These are phyloP conservation scores for Oscheius myriophilus DNA, from an alignment of 2,888 invertebrate species.

Conservation along the genomic window DNA sequence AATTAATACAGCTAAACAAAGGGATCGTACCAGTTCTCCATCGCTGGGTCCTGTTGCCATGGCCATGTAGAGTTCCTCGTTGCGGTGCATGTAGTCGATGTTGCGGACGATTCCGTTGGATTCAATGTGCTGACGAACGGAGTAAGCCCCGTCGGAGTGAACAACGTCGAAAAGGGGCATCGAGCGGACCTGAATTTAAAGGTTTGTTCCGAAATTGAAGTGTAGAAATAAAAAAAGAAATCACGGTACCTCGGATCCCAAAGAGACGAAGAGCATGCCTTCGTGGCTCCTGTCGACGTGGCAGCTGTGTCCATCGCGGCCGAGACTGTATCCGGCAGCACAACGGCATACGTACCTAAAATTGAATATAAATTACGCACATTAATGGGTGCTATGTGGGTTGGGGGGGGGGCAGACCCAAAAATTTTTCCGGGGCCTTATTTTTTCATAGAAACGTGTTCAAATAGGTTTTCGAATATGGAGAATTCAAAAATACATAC, in stretches of 20 bases:
- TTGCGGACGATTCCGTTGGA: constrained; percentile 33
- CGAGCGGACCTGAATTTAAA: constrained; percentile 23
- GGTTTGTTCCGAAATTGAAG: too few relatives aligned
- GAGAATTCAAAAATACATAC: too few relatives aligned
- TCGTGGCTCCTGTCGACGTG: constrained; percentile 32
- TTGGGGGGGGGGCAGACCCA: too few relatives aligned
- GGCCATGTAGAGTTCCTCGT: constrained; percentile 33
- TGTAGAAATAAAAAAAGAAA: background rate
- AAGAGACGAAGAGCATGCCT: constrained; percentile 34
- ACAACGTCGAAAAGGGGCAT: constrained; percentile 38
- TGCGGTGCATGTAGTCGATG: constrained; percentile 33
- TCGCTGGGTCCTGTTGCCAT: constrained; percentile 13
- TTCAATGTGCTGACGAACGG: constrained; percentile 20
- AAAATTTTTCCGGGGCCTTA: too few relatives aligned
- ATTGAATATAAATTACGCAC: constrained; percentile 39
- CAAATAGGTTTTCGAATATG: too few relatives aligned
- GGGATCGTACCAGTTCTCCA: constrained; percentile 33
- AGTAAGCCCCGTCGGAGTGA: constrained; percentile 27
- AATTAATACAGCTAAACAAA: background rate
- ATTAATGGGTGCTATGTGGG: too few relatives aligned
- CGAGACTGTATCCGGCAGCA: constrained; percentile 50
- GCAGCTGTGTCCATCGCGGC: constrained; percentile 46
- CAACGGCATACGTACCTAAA: constrained; percentile 55
- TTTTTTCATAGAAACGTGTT: too few relatives aligned
- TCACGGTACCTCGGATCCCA: constrained; percentile 41